Base-by-base conservation (phyloP, 2,113 vertebrate species). In the Otus sunia region DNA sequence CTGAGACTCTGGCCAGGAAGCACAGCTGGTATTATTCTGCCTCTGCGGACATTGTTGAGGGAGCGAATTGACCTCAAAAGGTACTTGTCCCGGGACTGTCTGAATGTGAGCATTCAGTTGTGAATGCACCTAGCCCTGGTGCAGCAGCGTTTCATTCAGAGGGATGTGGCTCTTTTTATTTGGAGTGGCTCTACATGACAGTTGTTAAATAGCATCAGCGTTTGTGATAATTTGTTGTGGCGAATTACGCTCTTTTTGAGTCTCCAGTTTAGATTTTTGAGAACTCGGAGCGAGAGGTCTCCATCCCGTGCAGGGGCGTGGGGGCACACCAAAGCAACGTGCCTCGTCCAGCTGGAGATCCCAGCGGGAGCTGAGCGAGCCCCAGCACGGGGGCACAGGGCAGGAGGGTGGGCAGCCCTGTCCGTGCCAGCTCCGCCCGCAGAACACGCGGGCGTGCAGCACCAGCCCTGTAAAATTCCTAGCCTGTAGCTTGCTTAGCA, bases 11-110 rank as follows among this genome's bases (percentile, higher is more conserved):
- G 88, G 67, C 87, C 90, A 39, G 84, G 93, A 83, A 96, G 96
- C 87, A 50, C 89, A 90, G 91, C 89, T 90, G 89, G 81, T 69
- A 43, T 92, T 88, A 79, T 82, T 94, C 92, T 94, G 86, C 84
- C 83, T 69, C 12, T 27, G 7, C 81, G 88, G 96, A 75, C 76
- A 7, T 26, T 53, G 94, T 7, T 32, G 84, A 73, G 71, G 83
- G 80, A 76, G 73, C 0, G 4, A 86, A 53, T 27, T 91, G 91
- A 56, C 84, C 94, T 91, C 73, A 15, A 32, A 63, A 95, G 88
- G 84, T 91, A 0, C 84, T 89, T 68, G 94, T 86, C 45, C 58
- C 1, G 1, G 37, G 55, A 8, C 64, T 25, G 59, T 53, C 36
- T 62, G 88, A 53, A 41, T 45, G 88, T 17, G 91, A 72, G 72